Evolutionary conservation across 2,888 invertebrate genomes (phyloP), one percentile per base, ranked within the genome.

Genomic region (Volucella inflata): DNA sequence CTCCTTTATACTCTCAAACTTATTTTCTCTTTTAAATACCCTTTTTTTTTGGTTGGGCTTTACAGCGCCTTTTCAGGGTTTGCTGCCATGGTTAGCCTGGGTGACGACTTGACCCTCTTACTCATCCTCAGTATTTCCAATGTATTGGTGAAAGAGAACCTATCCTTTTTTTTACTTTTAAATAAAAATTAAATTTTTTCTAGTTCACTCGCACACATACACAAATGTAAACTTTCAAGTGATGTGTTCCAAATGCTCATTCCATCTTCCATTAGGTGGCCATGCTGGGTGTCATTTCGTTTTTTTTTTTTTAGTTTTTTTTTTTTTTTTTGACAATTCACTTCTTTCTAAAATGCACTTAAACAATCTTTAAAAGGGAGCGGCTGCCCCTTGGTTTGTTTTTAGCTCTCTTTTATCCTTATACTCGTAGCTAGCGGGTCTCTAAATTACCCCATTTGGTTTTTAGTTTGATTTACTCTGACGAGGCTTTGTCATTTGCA

Each of bases 21-120:
- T 85, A 81, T 85, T 81, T 85, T 77, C 85, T 77, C 81, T 85
- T 85, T 85, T 85, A 85, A 85, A 85, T 85, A 85, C 85, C 85
- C 81, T 77, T 85, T 85, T 79, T 78, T 79, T 68, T 55, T 30
- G 30, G 30, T 30, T 3, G 4, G 30, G 30, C 30, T 30, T 30
- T 30, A 30, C 30, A 30, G 30, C 6, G 6, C 6, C 30, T 30
- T 6, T 4, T 0, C 30, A 30, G 30, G 4, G 30, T 30, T 30
- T 4, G 30, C 4, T 30, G 6, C 30, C 30, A 30, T 30, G 30
- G 30, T 30, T 30, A 30, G 30, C n/a, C 50, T 36, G 17, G 30
- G 21, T 30, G 30, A 30, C 42, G 57, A n/a, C 50, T 59, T 40
- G 46, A 62, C 21, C 51, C 53, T 55, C 53, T 79, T 17, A 21